A percentile compares a stretch with the other conserved stretches of the same genome.
phyloP scores from a whole-genome alignment of 2,113 vertebrate genomes.

The Danio rerio region DNA sequence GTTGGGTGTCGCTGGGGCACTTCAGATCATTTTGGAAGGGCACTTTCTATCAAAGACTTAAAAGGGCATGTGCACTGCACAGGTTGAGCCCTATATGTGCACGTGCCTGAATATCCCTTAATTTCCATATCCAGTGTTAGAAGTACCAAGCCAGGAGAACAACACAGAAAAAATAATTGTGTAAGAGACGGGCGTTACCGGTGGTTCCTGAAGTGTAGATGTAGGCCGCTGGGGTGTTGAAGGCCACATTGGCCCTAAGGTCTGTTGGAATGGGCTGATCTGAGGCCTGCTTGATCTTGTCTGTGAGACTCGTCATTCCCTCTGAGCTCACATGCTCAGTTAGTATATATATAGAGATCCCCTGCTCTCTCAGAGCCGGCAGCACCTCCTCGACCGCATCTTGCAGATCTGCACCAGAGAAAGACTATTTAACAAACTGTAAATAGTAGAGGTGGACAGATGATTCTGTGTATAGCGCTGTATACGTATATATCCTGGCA shows the following conservation, averaged over 20 bases:
- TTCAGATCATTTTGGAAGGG: no score
- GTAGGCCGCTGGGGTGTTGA: constrained; percentile 72
- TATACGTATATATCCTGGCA: no score
- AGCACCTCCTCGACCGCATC: constrained; percentile 81
- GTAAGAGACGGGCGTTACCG: constrained; percentile 67
- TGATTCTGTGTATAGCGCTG: no score
- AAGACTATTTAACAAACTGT: not conserved
- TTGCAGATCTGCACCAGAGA: constrained; percentile 72
- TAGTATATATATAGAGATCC: constrained; percentile 75
- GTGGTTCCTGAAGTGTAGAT: constrained; percentile 92
- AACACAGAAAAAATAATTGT: not conserved
- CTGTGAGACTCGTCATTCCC: constrained; percentile 72
- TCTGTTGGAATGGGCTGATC: constrained; percentile 72
- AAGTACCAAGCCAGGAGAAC: no score
- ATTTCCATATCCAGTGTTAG: no score
- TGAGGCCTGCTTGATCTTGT: constrained; percentile 78
- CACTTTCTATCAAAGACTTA: no score
- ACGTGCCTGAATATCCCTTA: no score
- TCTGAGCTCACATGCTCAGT: constrained; percentile 66
- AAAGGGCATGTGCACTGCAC: no score
- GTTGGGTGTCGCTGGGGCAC: no score
- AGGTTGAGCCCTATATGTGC: no score
- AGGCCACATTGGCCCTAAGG: constrained; percentile 74
- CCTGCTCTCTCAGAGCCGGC: constrained; percentile 74
- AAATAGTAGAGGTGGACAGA: no score